Base-by-base conservation (phyloP, 2,797 vertebrate genomes). In the Sus cebifrons region DNA sequence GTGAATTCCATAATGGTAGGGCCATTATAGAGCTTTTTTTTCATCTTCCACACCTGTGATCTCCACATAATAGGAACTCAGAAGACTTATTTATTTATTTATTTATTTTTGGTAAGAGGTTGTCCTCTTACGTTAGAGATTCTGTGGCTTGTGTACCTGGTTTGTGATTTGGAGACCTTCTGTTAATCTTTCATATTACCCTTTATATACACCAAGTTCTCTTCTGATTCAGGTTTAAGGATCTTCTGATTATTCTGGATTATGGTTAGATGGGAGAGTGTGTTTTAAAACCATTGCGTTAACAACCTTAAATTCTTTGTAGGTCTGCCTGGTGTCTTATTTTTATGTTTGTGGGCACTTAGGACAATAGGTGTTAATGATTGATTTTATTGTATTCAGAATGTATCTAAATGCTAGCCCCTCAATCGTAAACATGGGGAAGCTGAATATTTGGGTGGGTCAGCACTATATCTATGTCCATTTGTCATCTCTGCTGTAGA, bases 311-410 rank as follows among this genome's bases (percentile, higher is more conserved):
- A 88, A 36, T 36, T 36, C 36, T 36, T 36, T 36, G 36, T 36
- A 54, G 86, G 44, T 52, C 25, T 90, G 16, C 5, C 2, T 89
- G 1, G 6, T 91, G 36, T 95, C n/a, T 86, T 89, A 56, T 71
- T 89, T 94, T 97, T 18, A 36, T 94, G 60, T n/a, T 75, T 95
- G 32, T 93, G 49, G 70, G 60, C 25, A 86, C 23, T 86, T 89
- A 86, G 74, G 87, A 73, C 25, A 91, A 71, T 83, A 81, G 36
- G 7, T 77, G 56, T 87, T 91, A 68, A 58, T 84, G 75, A 29
- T 81, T 81, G 87, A 71, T 88, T 88, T 82, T 36, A 62, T 74
- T 95, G 18, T 95, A 86, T 86, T 97, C 73, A 94, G 77, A 88
- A 67, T 92, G 32, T 87, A 68, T 65, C 32, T 75, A 32, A 81